Evolutionary conservation across 2,113 vertebrate genomes (phyloP), one percentile per base, ranked within the genome.

Genomic region (Daubentonia madagascariensis): DNA sequence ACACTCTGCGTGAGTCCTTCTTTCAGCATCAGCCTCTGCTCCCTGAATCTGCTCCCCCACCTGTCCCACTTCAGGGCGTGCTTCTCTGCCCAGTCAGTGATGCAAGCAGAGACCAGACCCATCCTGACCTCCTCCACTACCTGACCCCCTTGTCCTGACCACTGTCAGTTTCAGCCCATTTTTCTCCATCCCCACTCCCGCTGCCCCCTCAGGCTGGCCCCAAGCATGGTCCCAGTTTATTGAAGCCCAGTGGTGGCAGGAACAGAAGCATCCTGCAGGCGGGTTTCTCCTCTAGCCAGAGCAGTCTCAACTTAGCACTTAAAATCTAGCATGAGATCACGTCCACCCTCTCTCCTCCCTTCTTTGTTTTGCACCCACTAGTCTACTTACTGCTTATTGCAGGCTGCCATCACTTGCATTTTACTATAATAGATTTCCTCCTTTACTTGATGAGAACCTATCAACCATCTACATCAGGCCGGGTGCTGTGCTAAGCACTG

Each of bases 251-350:
- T 7, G 10, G n/a, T 25, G 16, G 28, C 43, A 61, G 23, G 17
- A 68, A 43, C 14, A 11, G 43, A 14, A 32, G 73, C 1, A 10
- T 6, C 20, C 45, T 63, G 45, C 35, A 59, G 43, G 54, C 13
- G 5, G 11, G 25, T 48, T 30, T 48, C 30, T 91, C 25, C 30
- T 5, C 40, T 28, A 50, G n/a, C 35, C 70, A 72, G 5, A 61
- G n/a, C 6, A 11, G 12, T 45, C 50, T 16, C 54, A 9, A 0
- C 23, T 1, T 0, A 43, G 32, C 35, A 22, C 80, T 57, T 35
- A 25, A 43, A 72, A 28, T 54, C 8, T 1, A 32, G 54, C 68
- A 25, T 8, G 18, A 22, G 23, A 4, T 40, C 30, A 30, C 16
- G 45, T 76, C 73, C 14, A 30, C 72, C 5, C 13, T 16, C 23